Conservation (phyloP, 2,113 vertebrate genomes). For the Antechinus flavipes region DNA sequence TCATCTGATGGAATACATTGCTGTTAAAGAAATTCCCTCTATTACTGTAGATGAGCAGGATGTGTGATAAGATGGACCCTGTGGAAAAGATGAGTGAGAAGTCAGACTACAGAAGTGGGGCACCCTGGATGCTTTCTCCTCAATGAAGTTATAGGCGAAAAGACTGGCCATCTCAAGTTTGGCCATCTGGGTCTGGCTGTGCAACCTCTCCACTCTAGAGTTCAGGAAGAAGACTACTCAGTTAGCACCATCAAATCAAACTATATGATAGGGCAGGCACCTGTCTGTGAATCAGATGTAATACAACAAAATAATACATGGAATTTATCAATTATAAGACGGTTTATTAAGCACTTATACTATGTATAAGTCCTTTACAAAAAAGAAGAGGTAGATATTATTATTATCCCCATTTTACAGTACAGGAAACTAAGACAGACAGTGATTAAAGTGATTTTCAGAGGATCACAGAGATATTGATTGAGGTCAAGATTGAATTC, state of each 20-base stretch:
- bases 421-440: neutral
- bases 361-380: neutral
- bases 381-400: neutral
- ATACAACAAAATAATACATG: no score
- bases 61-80: neutral
- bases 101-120: neutral
- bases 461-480: neutral
- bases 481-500: neutral
- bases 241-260: no score
- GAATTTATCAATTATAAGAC: no score
- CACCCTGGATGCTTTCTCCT: neutral
- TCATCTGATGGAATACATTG: neutral
- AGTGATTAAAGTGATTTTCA: neutral
- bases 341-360: neutral
- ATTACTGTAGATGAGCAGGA: neutral
- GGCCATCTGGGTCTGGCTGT: no score
- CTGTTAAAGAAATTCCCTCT: neutral
- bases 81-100: neutral
- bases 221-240: no score
- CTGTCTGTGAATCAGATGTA: no score
- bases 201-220: no score
- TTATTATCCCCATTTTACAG: neutral
- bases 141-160: neutral
- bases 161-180: neutral
- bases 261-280: no score